phyloP scores from a whole-genome alignment of 1,140 invertebrate species.

The Drosophila arawakana region DNA sequence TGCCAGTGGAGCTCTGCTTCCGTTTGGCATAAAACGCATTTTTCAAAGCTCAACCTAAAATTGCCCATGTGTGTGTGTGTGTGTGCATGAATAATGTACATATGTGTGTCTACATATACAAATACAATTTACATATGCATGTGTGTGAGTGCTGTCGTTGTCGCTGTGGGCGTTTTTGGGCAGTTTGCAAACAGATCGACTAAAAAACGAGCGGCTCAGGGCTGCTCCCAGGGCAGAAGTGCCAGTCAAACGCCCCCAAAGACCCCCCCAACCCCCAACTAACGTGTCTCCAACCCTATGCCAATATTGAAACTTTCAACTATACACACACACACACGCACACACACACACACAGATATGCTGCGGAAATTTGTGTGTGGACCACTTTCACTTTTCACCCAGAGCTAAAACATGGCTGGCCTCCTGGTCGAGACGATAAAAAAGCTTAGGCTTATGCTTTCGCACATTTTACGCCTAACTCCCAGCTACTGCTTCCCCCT shows the following conservation, averaged over 20 bases:
- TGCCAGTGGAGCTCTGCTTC: conserved; percentile 2
- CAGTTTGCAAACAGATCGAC: conserved; percentile 57
- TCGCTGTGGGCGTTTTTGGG: conserved; percentile 68
- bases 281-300: conserved; percentile 27
- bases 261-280: not conserved
- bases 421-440: conserved; percentile 78
- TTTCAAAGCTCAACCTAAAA: conserved; percentile 61
- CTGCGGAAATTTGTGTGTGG: conserved; percentile 39
- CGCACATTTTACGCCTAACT: conserved; percentile 67
- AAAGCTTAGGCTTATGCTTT: conserved; percentile 81
- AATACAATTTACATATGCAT: conserved; percentile 47
- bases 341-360: conserved; percentile 31
- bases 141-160: conserved; percentile 15
- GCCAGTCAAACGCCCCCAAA: conserved; percentile 30
- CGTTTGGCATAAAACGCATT: conserved; percentile 70
- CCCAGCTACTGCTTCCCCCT: not conserved
- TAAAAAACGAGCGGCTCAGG: not conserved
- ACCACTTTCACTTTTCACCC: conserved; percentile 68
- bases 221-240: conserved; percentile 20
- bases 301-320: conserved; percentile 81
- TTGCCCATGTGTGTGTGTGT: conserved; percentile 47
- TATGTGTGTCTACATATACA: conserved; percentile 29
- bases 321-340: conserved; percentile 54
- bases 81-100: conserved; percentile 73
- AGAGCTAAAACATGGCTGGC: conserved; percentile 41